phyloP scores from a whole-genome alignment of 2,113 vertebrate genomes.

The Monarcha castaneiventris region DNA sequence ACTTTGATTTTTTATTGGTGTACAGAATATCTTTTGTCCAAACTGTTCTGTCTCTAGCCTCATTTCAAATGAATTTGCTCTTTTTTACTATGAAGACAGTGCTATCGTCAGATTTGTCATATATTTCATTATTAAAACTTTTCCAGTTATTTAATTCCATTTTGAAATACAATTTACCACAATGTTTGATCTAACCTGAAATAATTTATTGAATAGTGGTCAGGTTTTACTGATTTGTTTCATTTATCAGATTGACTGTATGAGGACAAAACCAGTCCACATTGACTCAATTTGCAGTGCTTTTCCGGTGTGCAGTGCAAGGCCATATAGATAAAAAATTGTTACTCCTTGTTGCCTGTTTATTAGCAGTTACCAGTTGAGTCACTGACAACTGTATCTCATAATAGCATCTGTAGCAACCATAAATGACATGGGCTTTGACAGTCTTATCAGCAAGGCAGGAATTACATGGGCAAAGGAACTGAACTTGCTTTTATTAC shows the following conservation, averaged over 20 bases:
- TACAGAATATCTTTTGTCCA: neutral
- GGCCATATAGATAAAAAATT: neutral
- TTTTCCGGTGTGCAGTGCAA: neutral
- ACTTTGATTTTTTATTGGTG: neutral
- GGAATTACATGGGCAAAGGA: slow-evolving; percentile 5
- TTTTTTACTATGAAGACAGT: neutral
- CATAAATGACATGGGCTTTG: neutral
- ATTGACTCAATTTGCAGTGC: neutral
- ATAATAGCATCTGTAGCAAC: neutral
- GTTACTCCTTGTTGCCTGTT: neutral
- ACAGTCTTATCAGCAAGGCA: neutral
- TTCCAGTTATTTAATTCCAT: neutral
- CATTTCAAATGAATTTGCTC: neutral
- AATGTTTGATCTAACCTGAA: neutral
- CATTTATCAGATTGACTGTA: neutral
- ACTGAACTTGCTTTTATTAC: neutral
- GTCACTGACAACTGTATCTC: neutral
- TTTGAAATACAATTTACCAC: neutral
- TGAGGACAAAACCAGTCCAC: neutral
- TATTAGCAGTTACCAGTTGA: neutral
- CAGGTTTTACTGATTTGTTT: neutral
- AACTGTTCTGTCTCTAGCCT: neutral
- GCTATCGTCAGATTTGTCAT: neutral
- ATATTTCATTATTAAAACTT: neutral
- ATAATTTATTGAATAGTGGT: neutral